phyloP scores from a whole-genome alignment of 2,797 vertebrate species.

The Limnodromus scolopaceus region DNA sequence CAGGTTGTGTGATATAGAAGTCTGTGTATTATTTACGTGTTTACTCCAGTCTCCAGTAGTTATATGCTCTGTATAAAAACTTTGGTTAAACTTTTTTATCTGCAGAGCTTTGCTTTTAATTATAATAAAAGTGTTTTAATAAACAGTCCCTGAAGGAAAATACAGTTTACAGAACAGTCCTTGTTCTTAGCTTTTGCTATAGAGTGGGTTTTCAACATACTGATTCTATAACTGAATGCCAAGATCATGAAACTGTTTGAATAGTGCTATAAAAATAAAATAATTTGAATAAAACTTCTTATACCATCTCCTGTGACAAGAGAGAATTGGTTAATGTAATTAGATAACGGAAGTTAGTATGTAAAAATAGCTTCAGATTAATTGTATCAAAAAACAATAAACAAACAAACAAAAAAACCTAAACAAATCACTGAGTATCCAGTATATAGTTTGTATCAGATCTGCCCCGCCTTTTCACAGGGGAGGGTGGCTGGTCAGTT shows the following conservation, averaged over 20 bases:
- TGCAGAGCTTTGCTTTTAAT: background rate
- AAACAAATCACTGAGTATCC: background rate
- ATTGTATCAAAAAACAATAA: background rate
- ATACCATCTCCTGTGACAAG: background rate
- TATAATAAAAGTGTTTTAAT: background rate
- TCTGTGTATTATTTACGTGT: background rate
- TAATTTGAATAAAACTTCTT: background rate
- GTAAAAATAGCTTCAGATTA: background rate
- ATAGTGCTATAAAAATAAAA: background rate
- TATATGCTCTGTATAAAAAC: background rate
- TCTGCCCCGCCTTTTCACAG: background rate
- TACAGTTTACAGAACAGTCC: background rate
- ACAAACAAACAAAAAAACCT: too few species aligned
- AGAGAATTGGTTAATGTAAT: background rate
- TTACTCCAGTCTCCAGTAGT: background rate
- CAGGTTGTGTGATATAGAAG: background rate
- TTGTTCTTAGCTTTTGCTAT: background rate
- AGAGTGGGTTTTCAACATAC: background rate
- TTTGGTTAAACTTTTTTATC: background rate
- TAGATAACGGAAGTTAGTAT: background rate
- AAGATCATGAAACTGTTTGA: background rate
- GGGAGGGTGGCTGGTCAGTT: fast-evolving
- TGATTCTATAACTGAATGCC: background rate
- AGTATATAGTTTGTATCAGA: background rate
- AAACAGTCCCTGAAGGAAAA: background rate